phyloP scores from a whole-genome alignment of 2,113 vertebrate species.

The Oncorhynchus gorbuscha region DNA sequence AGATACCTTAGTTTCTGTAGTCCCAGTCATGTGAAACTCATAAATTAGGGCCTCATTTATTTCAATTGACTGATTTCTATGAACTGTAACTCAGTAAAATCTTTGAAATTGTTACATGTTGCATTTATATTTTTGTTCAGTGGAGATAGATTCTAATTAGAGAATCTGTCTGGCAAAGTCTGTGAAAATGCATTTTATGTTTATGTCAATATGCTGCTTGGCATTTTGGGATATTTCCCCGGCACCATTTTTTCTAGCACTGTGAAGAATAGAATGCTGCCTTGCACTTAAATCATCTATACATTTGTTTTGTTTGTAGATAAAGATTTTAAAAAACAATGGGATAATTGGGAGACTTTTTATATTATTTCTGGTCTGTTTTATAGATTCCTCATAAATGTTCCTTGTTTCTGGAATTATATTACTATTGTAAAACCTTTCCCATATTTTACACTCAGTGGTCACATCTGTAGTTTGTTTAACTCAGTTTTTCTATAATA shows the following conservation, averaged over 20 bases:
- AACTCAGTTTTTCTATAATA: too few species aligned
- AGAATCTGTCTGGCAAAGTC: not conserved
- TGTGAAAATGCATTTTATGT: conserved; percentile 10
- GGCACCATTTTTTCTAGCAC: conserved; percentile 36
- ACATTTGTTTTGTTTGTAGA: not conserved
- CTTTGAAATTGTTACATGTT: too few species aligned
- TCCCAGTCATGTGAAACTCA: too few species aligned
- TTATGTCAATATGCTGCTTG: not conserved
- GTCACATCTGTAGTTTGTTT: not conserved
- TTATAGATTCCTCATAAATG: not conserved
- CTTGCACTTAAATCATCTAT: conserved; percentile 54
- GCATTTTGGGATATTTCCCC: conserved; percentile 22
- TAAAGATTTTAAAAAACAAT: not conserved
- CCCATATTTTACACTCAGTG: not conserved
- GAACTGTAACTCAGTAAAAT: too few species aligned
- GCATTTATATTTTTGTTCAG: too few species aligned
- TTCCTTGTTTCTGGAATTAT: not conserved
- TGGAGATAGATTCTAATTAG: not conserved
- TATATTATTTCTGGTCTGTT: not conserved
- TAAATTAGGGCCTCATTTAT: too few species aligned
- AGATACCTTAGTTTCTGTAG: too few species aligned
- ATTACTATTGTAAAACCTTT: not conserved
- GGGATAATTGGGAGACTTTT: not conserved
- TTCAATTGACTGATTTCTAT: too few species aligned
- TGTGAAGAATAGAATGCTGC: conserved; percentile 55